Evolutionary conservation across 2,113 vertebrate genomes (phyloP), one percentile per base, ranked within the genome.

Genomic region (Eulemur rufifrons): DNA sequence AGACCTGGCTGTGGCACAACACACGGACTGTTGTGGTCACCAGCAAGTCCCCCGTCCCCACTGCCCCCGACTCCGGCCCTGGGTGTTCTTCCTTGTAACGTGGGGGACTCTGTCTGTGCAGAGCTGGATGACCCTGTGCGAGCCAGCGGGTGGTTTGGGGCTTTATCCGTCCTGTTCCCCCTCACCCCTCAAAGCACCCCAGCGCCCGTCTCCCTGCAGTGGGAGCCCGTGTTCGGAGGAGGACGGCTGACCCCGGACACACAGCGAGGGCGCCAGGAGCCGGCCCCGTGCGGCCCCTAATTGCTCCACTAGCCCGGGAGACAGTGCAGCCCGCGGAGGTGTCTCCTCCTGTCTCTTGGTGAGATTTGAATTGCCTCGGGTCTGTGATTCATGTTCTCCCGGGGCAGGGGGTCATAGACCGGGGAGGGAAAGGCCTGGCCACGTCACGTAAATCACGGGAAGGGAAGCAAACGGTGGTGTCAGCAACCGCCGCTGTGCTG

Each of bases 351-450:
- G 9, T 94, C 81, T 92, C 90, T 80, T 25, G 20, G 61, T 52
- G 94, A 95, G 96, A 77, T 96, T 95, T 97, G 89, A 86, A 66
- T n/a, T 86, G 87, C 87, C 84, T 34, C 1, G 20, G 61, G n/a
- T 34, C n/a, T 9, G 15, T 95, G 37, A 95, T 92, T 92, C 85
- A 85, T 90, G 85, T 32, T 5, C 50, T 89, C 68, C 25, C 1
- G 0, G 81, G 95, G 94, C 92, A 96, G 85, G 78, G 25, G 77
- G n/a, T 74, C 90, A 64, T 96, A 96, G 95, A 92, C 95, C 0
- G 1, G 42, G 77, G 37, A 71, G 86, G 74, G 88, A 73, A 85
- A 66, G 73, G 85, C 64, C 50, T 2, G 1, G 14, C 18, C 0
- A 1, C 9, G 0, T 15, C n/a, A 3, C 89, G 39, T 97, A 74